Base-by-base conservation (phyloP, 2,113 vertebrate species). In the Aythya baeri region DNA sequence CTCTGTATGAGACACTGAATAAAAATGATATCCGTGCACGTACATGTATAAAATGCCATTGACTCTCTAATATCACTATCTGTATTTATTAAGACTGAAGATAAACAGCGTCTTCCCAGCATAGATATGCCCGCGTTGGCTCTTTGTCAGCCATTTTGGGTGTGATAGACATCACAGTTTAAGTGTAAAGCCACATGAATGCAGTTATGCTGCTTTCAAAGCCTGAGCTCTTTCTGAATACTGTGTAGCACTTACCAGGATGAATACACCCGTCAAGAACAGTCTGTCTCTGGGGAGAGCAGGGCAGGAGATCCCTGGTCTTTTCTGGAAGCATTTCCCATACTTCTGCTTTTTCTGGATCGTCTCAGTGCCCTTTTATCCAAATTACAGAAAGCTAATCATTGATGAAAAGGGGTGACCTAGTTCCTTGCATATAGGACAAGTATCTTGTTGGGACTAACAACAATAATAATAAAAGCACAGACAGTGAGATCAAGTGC, bases 381-480 rank as follows among this genome's bases (percentile, higher is more conserved):
- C 71, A 72, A 57, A 50, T 84, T 75, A 52, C 11, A 27, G 74
- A 62, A 91, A 82, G 5, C 66, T 91, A 79, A 46, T 23, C 17
- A 7, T 54, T 78, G 80, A n/a, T 79, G 44, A 70, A 91, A 82
- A 82, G 50, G 29, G 17, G 32, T 73, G 66, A 83, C 71, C 91
- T 94, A 80, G 71, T 89, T 96, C 38, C 67, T 85, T 71, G 70
- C 71, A 22, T 71, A 26, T 68, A 54, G 89, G 91, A 66, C 54
- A 79, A 89, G 49, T 23, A 34, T 65, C 66, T 86, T 70, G 17
- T 73, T 76, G 71, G 74, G 50, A 7, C 8, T 46, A 13, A 26
- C 32, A 91, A 66, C 29, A 74, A 83, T 50, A 61, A 50, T 36
- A 71, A 62, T 63, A 63, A 50, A 54, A 88, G 77, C 36, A 32